Conservation (phyloP, 1,140 invertebrate genomes). For the Drosophila saltans region DNA sequence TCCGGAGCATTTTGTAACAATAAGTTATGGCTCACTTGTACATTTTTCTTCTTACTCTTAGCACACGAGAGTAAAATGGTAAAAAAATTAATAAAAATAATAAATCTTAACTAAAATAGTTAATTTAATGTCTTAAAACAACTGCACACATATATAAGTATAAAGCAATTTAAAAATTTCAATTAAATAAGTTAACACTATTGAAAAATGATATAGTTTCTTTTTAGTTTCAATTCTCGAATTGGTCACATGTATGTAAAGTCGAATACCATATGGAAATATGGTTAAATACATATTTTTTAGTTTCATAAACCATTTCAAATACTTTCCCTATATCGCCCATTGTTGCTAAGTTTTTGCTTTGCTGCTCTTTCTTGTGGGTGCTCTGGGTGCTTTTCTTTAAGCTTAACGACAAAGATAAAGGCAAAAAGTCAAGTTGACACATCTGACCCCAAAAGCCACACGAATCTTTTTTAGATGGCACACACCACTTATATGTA, state of each 20-base stretch:
- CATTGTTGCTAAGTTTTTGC: background rate
- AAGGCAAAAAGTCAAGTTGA: constrained; percentile 8
- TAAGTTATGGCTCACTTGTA: constrained; percentile 41
- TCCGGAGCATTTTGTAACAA: constrained; percentile 32
- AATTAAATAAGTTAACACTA: too few relatives aligned
- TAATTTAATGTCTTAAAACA: too few relatives aligned
- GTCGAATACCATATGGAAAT: too few relatives aligned
- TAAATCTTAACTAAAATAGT: too few relatives aligned
- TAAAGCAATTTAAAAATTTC: too few relatives aligned
- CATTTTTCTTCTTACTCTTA: constrained; percentile 24
- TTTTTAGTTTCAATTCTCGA: too few relatives aligned
- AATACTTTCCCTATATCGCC: background rate
- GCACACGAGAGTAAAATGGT: background rate
- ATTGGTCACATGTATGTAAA: too few relatives aligned
- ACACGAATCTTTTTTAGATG: background rate
- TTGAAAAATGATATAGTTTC: too few relatives aligned
- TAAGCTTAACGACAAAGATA: background rate
- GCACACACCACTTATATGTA: background rate
- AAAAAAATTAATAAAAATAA: too few relatives aligned
- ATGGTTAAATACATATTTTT: too few relatives aligned
- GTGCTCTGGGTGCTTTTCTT: background rate
- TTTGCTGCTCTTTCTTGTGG: background rate
- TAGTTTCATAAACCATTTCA: too few relatives aligned
- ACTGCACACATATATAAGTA: too few relatives aligned
- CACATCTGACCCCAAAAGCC: background rate